Evolutionary conservation across 2,797 vertebrate species (phyloP).

Genomic region (Falco berigora): DNA sequence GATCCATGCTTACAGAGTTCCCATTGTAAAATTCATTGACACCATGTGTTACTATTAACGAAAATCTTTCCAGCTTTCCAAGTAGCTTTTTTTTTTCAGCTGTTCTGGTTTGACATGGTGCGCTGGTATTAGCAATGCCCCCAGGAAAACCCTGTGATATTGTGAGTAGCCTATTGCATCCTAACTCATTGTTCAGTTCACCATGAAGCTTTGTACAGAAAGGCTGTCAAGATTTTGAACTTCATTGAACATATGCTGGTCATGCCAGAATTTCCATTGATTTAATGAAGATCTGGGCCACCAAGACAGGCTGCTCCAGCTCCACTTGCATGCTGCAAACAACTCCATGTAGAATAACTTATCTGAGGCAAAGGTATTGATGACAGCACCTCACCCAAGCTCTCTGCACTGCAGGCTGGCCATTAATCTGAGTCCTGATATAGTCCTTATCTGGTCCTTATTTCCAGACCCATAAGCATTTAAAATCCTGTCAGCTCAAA

Average conservation of each 20-base stretch:
- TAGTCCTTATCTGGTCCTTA: neutral
- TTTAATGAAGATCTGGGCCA: neutral
- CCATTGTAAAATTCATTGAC: neutral
- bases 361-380: neutral
- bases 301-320: neutral
- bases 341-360: neutral
- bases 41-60: accelerated
- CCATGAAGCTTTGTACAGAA: neutral
- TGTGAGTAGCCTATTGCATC: neutral
- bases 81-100: neutral
- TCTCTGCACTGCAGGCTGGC: neutral
- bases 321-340: neutral
- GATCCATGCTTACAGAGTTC: neutral
- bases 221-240: neutral
- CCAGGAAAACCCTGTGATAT: neutral
- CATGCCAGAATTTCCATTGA: neutral
- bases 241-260: neutral
- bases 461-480: neutral
- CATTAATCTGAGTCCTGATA: neutral
- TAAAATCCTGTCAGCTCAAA: neutral
- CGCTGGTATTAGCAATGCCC: neutral
- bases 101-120: neutral
- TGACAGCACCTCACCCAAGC: neutral
- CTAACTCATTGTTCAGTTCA: neutral
- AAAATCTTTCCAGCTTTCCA: neutral